Conservation (phyloP, 2,113 vertebrate species). For the Scomber japonicus region DNA sequence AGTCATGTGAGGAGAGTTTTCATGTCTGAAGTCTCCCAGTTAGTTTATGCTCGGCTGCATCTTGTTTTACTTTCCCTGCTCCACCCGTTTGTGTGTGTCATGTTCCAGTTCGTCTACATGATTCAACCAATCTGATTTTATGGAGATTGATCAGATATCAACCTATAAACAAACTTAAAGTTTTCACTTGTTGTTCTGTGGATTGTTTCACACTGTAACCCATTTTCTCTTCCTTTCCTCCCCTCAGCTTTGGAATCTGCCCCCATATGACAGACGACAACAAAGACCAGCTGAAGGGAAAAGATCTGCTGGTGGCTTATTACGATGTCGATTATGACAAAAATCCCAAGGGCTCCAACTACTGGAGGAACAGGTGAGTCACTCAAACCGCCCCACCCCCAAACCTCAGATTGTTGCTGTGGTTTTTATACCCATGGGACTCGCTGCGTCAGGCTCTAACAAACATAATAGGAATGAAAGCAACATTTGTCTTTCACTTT, state of each 20-base stretch:
- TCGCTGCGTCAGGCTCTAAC: neutral
- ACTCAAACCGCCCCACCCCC: neutral
- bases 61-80: too few species aligned
- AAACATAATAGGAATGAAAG: neutral
- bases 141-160: too few species aligned
- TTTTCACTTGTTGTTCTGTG: too few species aligned
- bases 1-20: neutral
- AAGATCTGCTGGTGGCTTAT: conserved; percentile 94
- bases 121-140: too few species aligned
- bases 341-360: conserved; percentile 98
- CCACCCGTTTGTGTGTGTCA: too few species aligned
- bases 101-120: too few species aligned
- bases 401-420: neutral
- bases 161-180: too few species aligned
- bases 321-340: conserved; percentile 97
- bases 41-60: too few species aligned
- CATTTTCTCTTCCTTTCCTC: neutral
- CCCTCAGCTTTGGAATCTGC: conserved; percentile 94
- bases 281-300: conserved; percentile 94
- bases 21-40: too few species aligned
- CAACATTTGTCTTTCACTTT: neutral
- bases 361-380: conserved; percentile 97
- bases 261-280: conserved; percentile 98
- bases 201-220: neutral
- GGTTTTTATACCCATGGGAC: too few species aligned